phyloP scores from a whole-genome alignment of 2,888 invertebrate species.

The Neuroscelio doddi region DNA sequence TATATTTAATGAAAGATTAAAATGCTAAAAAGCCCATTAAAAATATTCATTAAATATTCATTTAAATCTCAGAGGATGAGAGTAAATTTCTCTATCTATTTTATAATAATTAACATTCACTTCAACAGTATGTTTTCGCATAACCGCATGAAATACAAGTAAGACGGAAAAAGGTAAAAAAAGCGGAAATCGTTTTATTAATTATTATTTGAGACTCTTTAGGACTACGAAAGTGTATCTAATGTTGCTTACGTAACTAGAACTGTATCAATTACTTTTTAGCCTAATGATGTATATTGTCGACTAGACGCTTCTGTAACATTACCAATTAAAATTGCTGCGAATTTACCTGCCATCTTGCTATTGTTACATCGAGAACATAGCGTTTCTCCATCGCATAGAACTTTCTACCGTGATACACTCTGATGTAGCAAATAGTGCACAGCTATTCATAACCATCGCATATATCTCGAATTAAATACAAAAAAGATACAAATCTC shows the following conservation, averaged over 20 bases:
- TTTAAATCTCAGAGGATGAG: background rate
- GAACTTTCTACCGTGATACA: constrained; percentile 41
- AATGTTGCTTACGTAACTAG: constrained; percentile 18
- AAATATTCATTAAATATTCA: background rate
- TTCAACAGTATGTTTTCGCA: background rate
- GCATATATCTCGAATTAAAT: constrained; percentile 23
- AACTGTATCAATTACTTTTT: constrained; percentile 42
- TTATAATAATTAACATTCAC: constrained; percentile 19
- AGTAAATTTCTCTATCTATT: constrained; percentile 15
- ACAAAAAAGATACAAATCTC: too few relatives aligned
- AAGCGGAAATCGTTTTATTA: constrained; percentile 20
- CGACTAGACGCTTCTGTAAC: constrained; percentile 42
- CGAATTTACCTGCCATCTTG: constrained; percentile 47
- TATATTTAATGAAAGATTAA: too few relatives aligned
- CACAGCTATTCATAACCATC: constrained; percentile 34
- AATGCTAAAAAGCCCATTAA: background rate
- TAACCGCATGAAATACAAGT: constrained; percentile 16
- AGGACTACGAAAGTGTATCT: too few relatives aligned
- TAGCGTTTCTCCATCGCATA: constrained; percentile 38
- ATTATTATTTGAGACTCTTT: too few relatives aligned
- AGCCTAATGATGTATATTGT: constrained; percentile 24
- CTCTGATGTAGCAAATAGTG: constrained; percentile 44
- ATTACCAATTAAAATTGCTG: constrained; percentile 43
- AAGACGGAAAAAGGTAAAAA: background rate
- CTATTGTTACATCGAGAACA: constrained; percentile 44